Evolutionary conservation across 2,113 vertebrate species (phyloP).

Genomic region (Tyrannus savana): DNA sequence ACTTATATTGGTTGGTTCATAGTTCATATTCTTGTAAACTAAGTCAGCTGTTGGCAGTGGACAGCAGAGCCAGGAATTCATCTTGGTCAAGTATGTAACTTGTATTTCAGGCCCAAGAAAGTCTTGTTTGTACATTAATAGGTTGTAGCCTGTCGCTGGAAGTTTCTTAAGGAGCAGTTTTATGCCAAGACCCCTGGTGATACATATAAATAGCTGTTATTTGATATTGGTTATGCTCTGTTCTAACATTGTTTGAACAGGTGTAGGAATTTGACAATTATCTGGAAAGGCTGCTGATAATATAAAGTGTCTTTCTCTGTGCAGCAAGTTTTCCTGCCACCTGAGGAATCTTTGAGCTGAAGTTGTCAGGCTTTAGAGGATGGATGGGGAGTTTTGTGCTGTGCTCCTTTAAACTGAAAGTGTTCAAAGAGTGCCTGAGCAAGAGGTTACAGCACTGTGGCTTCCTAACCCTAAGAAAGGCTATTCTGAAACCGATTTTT

Average conservation of each 20-base stretch:
- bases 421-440: neutral
- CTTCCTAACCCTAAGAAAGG: neutral
- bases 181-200: neutral
- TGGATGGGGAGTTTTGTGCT: constrained; percentile 60
- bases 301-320: constrained; percentile 79
- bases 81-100: neutral
- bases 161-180: neutral
- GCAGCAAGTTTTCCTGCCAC: constrained; percentile 78
- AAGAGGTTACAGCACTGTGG: neutral
- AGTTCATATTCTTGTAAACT: neutral
- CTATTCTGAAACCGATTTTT: neutral
- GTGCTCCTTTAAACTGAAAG: neutral
- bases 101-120: neutral
- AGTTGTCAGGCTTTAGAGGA: constrained; percentile 81
- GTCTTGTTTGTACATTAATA: neutral
- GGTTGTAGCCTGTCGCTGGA: neutral
- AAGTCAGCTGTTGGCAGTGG: neutral
- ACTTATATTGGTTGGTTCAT: neutral
- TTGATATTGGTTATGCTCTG: constrained; percentile 21
- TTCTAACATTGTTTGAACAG: constrained; percentile 17
- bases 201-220: neutral
- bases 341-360: constrained; percentile 81
- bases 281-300: constrained; percentile 81
- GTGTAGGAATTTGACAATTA: constrained; percentile 78
- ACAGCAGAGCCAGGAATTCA: neutral